Conservation (phyloP, 1,140 invertebrate species). For the Tribolium madens region DNA sequence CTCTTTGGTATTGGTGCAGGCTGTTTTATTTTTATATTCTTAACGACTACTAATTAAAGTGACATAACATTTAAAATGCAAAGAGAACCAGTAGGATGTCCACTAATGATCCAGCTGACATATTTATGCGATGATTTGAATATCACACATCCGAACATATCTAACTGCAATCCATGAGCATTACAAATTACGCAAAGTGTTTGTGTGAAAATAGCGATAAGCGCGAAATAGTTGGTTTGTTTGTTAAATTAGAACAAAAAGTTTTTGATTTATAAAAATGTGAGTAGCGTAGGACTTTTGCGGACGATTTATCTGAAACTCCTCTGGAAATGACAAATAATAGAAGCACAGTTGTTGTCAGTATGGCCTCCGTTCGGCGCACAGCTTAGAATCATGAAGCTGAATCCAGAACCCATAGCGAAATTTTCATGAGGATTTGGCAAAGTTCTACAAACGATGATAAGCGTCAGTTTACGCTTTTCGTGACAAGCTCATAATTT, state of each 20-base stretch:
- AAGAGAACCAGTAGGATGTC: constrained; percentile 32
- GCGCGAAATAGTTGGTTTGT: constrained; percentile 14
- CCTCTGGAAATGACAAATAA: constrained; percentile 40
- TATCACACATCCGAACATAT: constrained; percentile 28
- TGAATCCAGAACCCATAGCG: constrained; percentile 21
- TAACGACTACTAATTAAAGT: constrained; percentile 33
- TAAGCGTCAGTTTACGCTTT: constrained; percentile 44
- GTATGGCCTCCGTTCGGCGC: constrained; percentile 12
- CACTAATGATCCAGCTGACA: constrained; percentile 35
- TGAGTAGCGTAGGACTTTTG: neutral
- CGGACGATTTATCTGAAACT: constrained; percentile 28
- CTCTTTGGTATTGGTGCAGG: neutral
- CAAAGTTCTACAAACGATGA: constrained; percentile 45
- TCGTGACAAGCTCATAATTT: constrained; percentile 43
- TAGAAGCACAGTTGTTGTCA: constrained; percentile 30
- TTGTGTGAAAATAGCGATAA: constrained; percentile 1
- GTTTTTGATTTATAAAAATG: constrained; percentile 22
- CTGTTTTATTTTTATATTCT: constrained; percentile 29
- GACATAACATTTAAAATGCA: constrained; percentile 38
- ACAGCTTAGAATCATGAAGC: constrained; percentile 41
- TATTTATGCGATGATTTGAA: constrained; percentile 37
- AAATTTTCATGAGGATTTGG: constrained; percentile 45
- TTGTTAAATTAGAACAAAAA: neutral
- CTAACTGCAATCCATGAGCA: constrained; percentile 25
- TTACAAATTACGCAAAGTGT: constrained; percentile 30